These are phyloP conservation scores for Emydura subglobosa DNA, from an alignment of 2,113 vertebrate species.

Conservation along the genomic window DNA sequence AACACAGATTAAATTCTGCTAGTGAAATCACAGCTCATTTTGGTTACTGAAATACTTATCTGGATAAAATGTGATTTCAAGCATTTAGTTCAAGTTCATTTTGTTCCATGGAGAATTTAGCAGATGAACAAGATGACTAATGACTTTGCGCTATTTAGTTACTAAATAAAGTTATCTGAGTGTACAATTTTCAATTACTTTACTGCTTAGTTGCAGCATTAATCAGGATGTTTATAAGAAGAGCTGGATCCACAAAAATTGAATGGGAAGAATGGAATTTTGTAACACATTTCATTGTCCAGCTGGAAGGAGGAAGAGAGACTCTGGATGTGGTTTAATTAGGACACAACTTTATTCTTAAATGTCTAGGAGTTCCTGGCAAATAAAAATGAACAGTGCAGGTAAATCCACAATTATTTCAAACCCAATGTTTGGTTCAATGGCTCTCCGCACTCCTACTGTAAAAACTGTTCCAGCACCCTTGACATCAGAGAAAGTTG, in stretches of 20 bases:
- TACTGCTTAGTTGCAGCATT: neutral
- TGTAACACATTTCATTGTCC: neutral
- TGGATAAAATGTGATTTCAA: neutral
- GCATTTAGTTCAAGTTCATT: neutral
- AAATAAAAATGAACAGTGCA: no score
- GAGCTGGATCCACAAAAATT: neutral
- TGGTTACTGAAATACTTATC: neutral
- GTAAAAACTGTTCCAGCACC: no score
- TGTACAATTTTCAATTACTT: neutral
- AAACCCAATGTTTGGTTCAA: no score
- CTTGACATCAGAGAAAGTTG: no score
- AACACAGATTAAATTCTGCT: conserved; percentile 9
- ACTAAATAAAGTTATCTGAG: neutral
- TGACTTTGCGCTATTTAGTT: neutral
- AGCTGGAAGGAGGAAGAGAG: no score
- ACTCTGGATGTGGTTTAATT: no score
- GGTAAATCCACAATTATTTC: no score
- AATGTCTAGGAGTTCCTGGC: no score
- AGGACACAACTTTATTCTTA: no score
- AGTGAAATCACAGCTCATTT: neutral
- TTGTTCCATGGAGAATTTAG: neutral
- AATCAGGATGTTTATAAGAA: neutral
- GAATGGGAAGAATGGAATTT: neutral
- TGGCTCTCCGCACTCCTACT: no score
- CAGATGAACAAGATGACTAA: neutral